Conservation (phyloP, 2,797 vertebrate species). For the Danionella dracula region DNA sequence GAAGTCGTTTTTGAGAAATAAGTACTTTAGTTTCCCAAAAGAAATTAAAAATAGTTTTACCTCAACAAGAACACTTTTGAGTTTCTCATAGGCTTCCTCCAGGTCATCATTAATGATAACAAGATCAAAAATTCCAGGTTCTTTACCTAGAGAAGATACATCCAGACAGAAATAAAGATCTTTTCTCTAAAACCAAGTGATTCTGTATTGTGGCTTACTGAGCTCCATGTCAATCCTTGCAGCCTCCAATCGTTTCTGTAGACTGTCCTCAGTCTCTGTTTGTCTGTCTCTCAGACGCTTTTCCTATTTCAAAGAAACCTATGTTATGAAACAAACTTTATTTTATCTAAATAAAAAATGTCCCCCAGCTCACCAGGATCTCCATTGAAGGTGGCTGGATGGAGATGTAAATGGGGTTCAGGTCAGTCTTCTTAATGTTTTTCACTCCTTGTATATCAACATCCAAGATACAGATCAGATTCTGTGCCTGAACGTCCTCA, state of each 20-base stretch:
- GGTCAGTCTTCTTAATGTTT: constrained; percentile 90
- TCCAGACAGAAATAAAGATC: neutral
- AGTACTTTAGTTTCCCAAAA: too few species aligned
- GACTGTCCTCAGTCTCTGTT: constrained; percentile 88
- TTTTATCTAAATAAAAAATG: neutral
- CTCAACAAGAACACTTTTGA: constrained; percentile 79
- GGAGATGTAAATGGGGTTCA: constrained; percentile 89
- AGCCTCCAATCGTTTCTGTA: constrained; percentile 80
- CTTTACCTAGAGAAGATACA: constrained; percentile 71
- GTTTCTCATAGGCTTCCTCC: constrained; percentile 78
- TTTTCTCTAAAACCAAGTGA: neutral
- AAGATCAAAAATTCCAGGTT: constrained; percentile 87
- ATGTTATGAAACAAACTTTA: neutral
- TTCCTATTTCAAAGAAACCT: constrained; percentile 66
- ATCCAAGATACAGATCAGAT: constrained; percentile 93
- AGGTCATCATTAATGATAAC: constrained; percentile 88
- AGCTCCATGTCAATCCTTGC: constrained; percentile 86
- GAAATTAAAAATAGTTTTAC: constrained; percentile 68
- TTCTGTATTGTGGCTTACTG: constrained; percentile 68
- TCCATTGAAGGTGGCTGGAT: constrained; percentile 90
- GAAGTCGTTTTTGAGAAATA: neutral
- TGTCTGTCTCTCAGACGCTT: constrained; percentile 83
- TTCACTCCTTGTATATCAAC: constrained; percentile 94
- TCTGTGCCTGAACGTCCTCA: constrained; percentile 85
- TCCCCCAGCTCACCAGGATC: constrained; percentile 73